Evolutionary conservation across 2,113 vertebrate species (phyloP), one percentile per base, ranked within the genome.

Genomic region (Cebus imitator): DNA sequence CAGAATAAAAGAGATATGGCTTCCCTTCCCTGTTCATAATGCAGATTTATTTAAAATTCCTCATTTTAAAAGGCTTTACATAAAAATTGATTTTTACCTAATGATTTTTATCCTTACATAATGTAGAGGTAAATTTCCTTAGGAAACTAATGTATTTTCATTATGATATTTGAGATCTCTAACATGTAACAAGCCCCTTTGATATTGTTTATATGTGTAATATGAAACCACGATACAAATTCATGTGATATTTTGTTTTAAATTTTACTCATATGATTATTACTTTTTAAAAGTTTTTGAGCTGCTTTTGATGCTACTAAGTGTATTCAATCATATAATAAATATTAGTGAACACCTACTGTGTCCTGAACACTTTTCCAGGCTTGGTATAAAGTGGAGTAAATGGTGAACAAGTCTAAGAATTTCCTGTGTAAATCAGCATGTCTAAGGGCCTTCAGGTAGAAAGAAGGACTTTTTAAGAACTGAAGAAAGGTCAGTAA

Each of bases 1-100:
- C 35, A 58, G 32, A 87, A 86, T 20, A 21, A 83, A 80, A 14
- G 17, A 21, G 14, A 58, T 21, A n/a, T 45, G 23, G 8, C 30
- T 95, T 84, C 50, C 14, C 18, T 68, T 57, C 16, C 20, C 20
- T 40, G 48, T 90, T 96, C 18, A 58, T 79, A 88, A 72, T 72
- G 32, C 14, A 94, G 20, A 86, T 95, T 85, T 84, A 79, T 90
- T 52, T 91, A 85, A 90, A 88, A 90, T 82, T 96, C 6, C 10
- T 70, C 35, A 58, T 94, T 94, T 96, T 76, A 64, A 94, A 80
- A 87, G 16, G 11, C 17, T 76, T 81, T 95, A 35, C 50, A 6
- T 35, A 52, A 55, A 80, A 50, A n/a, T 50, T 0, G 18, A 52
- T 80, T 80, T 35, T 75, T 76, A 76, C 35, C 16, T 81, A 40